phyloP scores from a whole-genome alignment of 2,113 vertebrate genomes.

The Lethenteron camtschaticum region DNA sequence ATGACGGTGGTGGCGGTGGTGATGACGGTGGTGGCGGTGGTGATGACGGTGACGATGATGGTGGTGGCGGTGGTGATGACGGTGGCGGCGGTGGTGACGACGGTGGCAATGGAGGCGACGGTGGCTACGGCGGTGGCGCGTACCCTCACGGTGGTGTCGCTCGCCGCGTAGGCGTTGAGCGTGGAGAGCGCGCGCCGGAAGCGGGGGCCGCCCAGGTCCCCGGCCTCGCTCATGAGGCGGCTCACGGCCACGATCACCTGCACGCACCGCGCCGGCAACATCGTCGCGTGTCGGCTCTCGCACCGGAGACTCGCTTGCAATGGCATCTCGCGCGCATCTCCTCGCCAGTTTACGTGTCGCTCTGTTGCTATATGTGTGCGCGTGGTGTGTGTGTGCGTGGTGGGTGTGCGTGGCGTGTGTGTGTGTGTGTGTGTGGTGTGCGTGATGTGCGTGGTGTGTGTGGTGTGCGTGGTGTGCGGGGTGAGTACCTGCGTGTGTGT shows the following conservation, averaged over 20 bases:
- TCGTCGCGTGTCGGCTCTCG: too few relatives aligned
- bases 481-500: not conserved
- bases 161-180: constrained; percentile 92
- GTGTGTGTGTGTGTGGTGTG: not conserved
- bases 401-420: not conserved
- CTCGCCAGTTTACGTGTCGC: too few relatives aligned
- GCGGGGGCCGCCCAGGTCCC: constrained; percentile 64
- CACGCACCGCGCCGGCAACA: not conserved
- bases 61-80: not conserved
- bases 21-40: not conserved
- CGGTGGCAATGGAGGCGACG: not conserved
- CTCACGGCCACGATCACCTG: constrained; percentile 96
- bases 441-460: not conserved
- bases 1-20: not conserved
- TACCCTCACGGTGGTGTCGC: constrained; percentile 85
- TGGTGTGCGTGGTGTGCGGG: not conserved
- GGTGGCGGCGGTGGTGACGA: not conserved
- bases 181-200: constrained; percentile 92
- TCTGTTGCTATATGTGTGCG: too few relatives aligned
- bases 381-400: not conserved
- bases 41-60: too few relatives aligned
- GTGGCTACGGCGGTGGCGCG: constrained; percentile 13
- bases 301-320: too few relatives aligned
- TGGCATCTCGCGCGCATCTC: too few relatives aligned
- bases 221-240: constrained; percentile 80